Evolutionary conservation across 1,140 invertebrate genomes (phyloP), one percentile per base, ranked within the genome.

Genomic region (Pristionchus pacificus): DNA sequence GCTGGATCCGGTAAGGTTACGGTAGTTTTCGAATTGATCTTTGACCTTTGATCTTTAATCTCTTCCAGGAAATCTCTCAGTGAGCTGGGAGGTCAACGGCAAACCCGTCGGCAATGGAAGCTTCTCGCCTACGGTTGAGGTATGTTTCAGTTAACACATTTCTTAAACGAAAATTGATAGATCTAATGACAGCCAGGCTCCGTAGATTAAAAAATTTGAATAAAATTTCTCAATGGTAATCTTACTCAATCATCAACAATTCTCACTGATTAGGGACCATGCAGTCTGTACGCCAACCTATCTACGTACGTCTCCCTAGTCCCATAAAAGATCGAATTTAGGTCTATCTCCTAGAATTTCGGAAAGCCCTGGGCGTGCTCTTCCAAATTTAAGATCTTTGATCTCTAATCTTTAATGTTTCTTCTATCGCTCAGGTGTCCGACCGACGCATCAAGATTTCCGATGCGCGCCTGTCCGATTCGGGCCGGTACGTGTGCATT

Each of bases 401-500:
- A n/a, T n/a, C n/a, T n/a, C n/a, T 71, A n/a, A 14, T 24, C 28
- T 58, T 27, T 14, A 27, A 65, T 38, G 15, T 30, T 29, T 15
- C 3, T n/a, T 33, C 25, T 72, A 10, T 49, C 38, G 38, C 6
- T 61, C 14, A 74, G 49, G 62, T 73, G 25, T 60, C 55, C 25
- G 74, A 71, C 13, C 59, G 60, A 24, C 68, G 74, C 59, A 57
- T 81, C 27, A 66, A 77, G 29, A 74, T 81, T 6, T 57, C 59
- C 2, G 71, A 77, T 38, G 72, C 74, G 24, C 63, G 70, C 24
- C 60, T 80, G 19, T 65, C 38, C n/a, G 78, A 85, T 68, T 72
- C 71, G 58, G 84, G 80, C 2, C 75, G 77, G 3, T 86, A 84
- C 67, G 75, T 77, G 1, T 86, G 85, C 75, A 60, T 80, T 19